Evolutionary conservation across 2,113 vertebrate genomes (phyloP).

Genomic region (Oncorhynchus masou): DNA sequence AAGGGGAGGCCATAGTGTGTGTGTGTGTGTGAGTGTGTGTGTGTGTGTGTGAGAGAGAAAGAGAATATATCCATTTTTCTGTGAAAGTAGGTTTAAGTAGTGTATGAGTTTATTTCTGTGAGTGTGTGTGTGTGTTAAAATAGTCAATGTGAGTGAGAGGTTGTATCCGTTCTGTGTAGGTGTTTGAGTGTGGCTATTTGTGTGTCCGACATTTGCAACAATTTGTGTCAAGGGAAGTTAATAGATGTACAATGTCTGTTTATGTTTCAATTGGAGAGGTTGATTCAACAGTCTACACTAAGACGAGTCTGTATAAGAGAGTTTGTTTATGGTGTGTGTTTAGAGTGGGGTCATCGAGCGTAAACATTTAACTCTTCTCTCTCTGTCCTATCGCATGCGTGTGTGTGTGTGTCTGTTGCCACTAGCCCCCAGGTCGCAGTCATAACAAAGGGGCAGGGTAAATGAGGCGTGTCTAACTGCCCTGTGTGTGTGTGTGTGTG

Average conservation of each 20-base stretch:
- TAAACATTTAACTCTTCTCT: neutral
- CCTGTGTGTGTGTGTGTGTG: conserved; percentile 13
- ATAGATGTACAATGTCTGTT: neutral
- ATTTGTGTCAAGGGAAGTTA: neutral
- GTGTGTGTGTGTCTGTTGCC: neutral
- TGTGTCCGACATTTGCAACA: neutral
- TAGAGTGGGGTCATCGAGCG: neutral
- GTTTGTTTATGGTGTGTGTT: neutral
- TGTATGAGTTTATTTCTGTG: no score
- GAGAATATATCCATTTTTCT: no score
- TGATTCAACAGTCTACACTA: neutral
- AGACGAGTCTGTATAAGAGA: neutral
- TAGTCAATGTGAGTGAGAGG: neutral
- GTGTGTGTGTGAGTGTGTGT: no score
- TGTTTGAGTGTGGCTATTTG: neutral
- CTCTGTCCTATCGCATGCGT: neutral
- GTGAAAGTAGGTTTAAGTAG: no score
- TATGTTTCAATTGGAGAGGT: neutral
- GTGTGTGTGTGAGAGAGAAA: no score
- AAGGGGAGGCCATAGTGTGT: conserved; percentile 28
- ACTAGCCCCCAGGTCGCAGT: conserved; percentile 37
- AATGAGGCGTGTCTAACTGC: conserved; percentile 56
- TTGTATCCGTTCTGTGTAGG: neutral
- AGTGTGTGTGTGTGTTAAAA: conserved; percentile 37
- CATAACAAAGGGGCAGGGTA: conserved; percentile 28